Evolutionary conservation across 2,888 invertebrate genomes (phyloP), one percentile per base, ranked within the genome.

Genomic region (Empis stercorea): DNA sequence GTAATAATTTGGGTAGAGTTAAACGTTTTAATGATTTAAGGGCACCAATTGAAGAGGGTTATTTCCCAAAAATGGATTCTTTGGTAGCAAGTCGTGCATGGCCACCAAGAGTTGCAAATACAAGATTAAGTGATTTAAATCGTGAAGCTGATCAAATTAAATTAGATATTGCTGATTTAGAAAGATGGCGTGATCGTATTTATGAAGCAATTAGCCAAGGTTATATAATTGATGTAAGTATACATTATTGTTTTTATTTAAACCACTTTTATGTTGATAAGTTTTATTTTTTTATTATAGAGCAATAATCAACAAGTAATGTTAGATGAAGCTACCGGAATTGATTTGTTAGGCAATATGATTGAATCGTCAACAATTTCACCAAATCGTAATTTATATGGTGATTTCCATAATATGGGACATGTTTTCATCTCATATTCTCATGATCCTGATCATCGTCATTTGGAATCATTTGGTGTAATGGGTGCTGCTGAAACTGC

Each of bases 401-500:
- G 87, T 0, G 80, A 84, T 65, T 57, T 85, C 27, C 87, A 87
- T 67, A 87, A 87, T 68, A 74, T 81, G 71, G 85, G 85, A 0
- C 87, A 87, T 59, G 76, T 83, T n/a, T 73, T 82, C 58, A 75
- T 86, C 48, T 77, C 83, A 0, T 80, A 78, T 61, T 70, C 78
- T 3, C 86, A 87, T 60, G 87, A 87, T 63, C 87, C 87, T 0
- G 85, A 86, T 61, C 77, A 80, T 58, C 55, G 57, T 10, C 55
- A 51, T 50, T 58, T 84, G 81, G 87, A 87, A 69, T 75, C 76
- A 47, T 81, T 81, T 59, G 79, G 81, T 30, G 80, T 84, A 32
- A 85, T 87, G 79, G 85, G 84, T 1, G 86, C 86, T 60, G 76
- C 83, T 0, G 76, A 84, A 0, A 86, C 86, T 0, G 84, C 86